Conservation (phyloP, 2,797 vertebrate species). For the Enteromius treurensis region DNA sequence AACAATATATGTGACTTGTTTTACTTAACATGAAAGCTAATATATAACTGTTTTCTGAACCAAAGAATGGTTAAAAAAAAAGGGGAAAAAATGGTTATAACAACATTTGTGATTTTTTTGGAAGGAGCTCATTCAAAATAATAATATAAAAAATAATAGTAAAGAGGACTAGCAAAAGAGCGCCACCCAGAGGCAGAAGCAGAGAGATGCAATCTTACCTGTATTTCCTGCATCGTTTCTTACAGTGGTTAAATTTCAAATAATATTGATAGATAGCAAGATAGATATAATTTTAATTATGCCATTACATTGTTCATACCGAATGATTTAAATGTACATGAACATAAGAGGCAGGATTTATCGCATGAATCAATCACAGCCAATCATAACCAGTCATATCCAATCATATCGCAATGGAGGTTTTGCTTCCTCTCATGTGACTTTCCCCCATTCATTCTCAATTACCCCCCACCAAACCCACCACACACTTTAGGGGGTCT, state of each 20-base stretch:
- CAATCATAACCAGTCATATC: background rate
- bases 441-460: too few species aligned
- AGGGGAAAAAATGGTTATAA: background rate
- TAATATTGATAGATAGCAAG: too few species aligned
- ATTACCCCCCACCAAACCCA: too few species aligned
- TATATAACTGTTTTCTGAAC: background rate
- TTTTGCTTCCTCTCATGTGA: too few species aligned
- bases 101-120: background rate
- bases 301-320: background rate
- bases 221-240: background rate
- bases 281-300: too few species aligned
- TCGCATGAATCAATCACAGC: background rate
- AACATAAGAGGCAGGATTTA: background rate
- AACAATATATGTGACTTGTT: background rate
- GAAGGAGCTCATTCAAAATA: background rate
- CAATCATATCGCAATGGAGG: too few species aligned
- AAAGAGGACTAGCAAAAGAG: constrained; percentile 6
- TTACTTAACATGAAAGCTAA: background rate
- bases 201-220: background rate
- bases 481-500: too few species aligned
- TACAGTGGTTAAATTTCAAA: background rate
- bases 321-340: background rate
- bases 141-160: too few species aligned
- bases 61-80: background rate
- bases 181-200: constrained; percentile 42